These are phyloP conservation scores for Halocynthia aurantium DNA, from an alignment of 23 tunicate genomes.

Conservation along the genomic window DNA sequence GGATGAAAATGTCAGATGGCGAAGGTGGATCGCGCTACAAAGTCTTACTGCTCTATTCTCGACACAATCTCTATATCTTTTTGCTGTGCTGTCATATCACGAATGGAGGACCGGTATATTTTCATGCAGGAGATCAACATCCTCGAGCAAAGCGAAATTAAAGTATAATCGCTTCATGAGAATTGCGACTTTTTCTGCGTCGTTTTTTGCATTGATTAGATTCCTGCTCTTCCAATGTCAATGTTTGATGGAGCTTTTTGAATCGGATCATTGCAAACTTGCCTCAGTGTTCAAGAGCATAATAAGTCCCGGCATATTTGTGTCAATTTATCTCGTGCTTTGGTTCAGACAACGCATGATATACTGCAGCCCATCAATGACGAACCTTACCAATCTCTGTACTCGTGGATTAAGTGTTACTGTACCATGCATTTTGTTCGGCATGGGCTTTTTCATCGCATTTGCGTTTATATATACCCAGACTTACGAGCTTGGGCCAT, in stretches of 20 bases:
- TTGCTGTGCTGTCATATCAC: neutral
- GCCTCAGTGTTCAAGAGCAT: neutral
- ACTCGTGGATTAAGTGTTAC: neutral
- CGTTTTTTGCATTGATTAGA: neutral
- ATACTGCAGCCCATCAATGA: neutral
- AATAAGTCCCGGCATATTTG: neutral
- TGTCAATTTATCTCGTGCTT: neutral
- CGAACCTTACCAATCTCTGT: neutral
- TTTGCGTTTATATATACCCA: constrained; percentile 1
- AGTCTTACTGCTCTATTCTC: neutral
- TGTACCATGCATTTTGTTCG: neutral
- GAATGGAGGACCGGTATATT: neutral
- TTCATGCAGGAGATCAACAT: neutral
- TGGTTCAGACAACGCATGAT: constrained; percentile 2
- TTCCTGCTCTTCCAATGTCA: neutral
- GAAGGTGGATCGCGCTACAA: neutral
- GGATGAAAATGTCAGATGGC: too few species aligned
- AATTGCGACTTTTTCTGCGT: neutral
- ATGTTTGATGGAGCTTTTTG: neutral
- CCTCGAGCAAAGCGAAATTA: neutral
- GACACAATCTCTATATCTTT: neutral
- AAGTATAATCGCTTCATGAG: neutral
- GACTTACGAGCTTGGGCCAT: neutral
- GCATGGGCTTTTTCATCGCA: neutral
- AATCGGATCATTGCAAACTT: neutral